These are phyloP conservation scores for Tetraneura akinire DNA, from an alignment of 1,140 invertebrate genomes.

Conservation along the genomic window DNA sequence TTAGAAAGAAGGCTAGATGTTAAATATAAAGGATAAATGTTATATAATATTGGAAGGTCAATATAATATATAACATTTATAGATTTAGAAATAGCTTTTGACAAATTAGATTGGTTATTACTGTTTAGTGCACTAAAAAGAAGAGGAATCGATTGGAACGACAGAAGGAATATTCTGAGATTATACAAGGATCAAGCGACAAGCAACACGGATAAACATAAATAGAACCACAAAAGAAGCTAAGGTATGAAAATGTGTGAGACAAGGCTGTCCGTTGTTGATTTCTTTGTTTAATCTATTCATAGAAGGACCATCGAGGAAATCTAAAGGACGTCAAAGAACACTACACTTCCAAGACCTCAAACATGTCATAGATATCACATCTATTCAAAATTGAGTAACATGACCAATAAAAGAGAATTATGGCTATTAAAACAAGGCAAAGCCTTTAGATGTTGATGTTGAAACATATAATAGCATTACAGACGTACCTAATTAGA, in stretches of 20 bases:
- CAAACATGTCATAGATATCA: no score
- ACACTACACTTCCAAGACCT: no score
- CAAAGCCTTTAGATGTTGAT: no score
- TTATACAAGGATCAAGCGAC: background rate
- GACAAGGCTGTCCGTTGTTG: no score
- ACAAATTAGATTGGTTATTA: background rate
- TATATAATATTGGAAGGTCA: no score
- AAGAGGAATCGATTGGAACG: background rate
- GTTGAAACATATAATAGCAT: no score
- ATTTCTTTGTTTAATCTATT: constrained; percentile 13
- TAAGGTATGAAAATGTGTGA: constrained; percentile 2
- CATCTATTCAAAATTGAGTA: no score
- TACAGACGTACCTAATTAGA: no score
- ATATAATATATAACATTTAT: background rate
- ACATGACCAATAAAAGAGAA: no score
- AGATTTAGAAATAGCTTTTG: background rate
- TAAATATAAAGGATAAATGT: no score
- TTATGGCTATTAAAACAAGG: no score
- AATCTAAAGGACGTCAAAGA: no score
- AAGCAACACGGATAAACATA: background rate
- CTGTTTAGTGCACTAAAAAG: background rate
- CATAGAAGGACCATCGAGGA: background rate
- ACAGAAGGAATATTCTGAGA: background rate
- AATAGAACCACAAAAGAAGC: background rate
- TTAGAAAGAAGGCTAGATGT: background rate